Percentiles rank a stretch among this genome's conserved stretches.
phyloP scores from a whole-genome alignment of 2,797 vertebrate species.

The Helostoma temminkii region DNA sequence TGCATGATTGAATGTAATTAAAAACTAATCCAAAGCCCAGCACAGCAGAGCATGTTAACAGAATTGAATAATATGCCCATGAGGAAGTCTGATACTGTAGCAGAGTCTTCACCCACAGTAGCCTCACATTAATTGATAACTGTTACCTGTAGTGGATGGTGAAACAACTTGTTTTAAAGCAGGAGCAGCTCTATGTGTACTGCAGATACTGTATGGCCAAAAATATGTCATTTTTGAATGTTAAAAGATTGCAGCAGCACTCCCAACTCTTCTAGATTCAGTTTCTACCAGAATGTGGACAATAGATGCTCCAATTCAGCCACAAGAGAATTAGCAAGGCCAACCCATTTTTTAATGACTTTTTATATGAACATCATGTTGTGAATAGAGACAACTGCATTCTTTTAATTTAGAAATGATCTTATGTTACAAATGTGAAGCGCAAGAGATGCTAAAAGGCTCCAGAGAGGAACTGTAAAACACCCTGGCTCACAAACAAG shows the following conservation, averaged over 20 bases:
- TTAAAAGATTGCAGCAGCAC: background rate
- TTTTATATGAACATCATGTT: no score
- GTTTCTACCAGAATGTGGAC: background rate
- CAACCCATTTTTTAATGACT: no score
- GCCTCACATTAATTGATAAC: background rate
- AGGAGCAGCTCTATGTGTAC: background rate
- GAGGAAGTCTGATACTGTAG: slow-evolving; percentile 35
- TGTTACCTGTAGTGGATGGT: background rate
- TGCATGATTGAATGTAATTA: slow-evolving; percentile 64
- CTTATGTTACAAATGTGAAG: no score
- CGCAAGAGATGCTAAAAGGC: no score
- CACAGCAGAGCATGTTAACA: slow-evolving; percentile 55
- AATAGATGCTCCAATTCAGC: background rate
- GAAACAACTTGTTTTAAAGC: background rate
- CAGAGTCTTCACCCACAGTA: slow-evolving; percentile 27
- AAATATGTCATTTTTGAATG: background rate
- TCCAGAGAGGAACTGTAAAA: no score
- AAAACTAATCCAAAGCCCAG: slow-evolving; percentile 57
- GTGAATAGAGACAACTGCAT: no score
- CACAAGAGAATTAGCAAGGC: background rate
- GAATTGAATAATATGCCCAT: slow-evolving; percentile 55
- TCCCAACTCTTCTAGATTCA: background rate
- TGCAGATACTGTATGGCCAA: background rate
- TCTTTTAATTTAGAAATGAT: no score
- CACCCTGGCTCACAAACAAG: no score